Evolutionary conservation across 1,140 invertebrate species (phyloP).

Genomic region (Sinella curviseta): DNA sequence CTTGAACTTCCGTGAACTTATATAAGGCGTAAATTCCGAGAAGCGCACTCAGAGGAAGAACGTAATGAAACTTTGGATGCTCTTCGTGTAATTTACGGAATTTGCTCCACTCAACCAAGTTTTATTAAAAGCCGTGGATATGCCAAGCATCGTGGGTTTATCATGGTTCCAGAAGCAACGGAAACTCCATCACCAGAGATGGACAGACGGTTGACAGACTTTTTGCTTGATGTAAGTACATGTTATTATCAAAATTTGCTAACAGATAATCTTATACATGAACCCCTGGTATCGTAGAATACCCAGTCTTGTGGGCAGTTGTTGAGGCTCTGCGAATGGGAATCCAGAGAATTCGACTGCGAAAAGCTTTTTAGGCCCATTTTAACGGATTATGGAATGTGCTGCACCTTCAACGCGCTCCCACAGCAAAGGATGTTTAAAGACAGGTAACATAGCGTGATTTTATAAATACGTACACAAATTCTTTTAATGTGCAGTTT

Average conservation of each 20-base stretch:
- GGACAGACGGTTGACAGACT: background rate
- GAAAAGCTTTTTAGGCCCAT: constrained; percentile 70
- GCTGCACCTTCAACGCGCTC: constrained; percentile 73
- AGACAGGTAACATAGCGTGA: constrained; percentile 7
- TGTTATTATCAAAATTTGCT: background rate
- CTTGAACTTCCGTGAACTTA: too few relatives aligned
- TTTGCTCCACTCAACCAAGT: background rate
- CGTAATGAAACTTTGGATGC: background rate
- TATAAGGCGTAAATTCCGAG: background rate
- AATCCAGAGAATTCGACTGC: constrained; percentile 55
- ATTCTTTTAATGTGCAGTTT: too few relatives aligned
- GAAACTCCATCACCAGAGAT: background rate
- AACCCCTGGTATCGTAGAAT: background rate
- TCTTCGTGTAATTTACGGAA: background rate
- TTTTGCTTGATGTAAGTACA: background rate
- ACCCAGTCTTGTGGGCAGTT: background rate
- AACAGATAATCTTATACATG: background rate
- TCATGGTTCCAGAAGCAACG: background rate
- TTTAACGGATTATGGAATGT: constrained; percentile 75
- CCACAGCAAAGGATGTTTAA: background rate
- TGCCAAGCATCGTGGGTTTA: background rate
- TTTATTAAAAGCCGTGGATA: background rate
- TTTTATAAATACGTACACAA: background rate
- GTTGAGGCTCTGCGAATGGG: background rate
- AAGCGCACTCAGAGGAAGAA: background rate